These are phyloP conservation scores for Macrotis lagotis DNA, from an alignment of 2,113 vertebrate genomes.

Conservation along the genomic window DNA sequence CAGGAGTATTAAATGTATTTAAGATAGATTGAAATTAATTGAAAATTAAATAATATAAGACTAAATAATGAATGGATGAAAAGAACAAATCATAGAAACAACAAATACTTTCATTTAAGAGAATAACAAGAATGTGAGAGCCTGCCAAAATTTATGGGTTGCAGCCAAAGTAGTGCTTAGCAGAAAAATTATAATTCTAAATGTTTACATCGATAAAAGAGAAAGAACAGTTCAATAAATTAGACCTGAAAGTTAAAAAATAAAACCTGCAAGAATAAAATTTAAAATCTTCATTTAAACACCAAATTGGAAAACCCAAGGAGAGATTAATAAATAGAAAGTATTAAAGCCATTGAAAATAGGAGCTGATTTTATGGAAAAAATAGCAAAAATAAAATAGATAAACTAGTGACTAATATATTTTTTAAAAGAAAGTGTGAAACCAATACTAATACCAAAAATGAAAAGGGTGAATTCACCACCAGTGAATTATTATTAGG, in stretches of 20 bases:
- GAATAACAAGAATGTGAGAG: not conserved
- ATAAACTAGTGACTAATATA: not conserved
- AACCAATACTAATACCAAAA: not conserved
- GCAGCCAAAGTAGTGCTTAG: not conserved
- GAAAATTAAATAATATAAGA: not conserved
- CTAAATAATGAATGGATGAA: not conserved
- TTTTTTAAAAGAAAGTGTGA: not conserved
- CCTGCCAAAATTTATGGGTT: not conserved
- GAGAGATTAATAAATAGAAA: not conserved
- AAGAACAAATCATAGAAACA: not conserved
- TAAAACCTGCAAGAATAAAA: not conserved
- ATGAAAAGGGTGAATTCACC: not conserved
- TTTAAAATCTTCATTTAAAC: not conserved
- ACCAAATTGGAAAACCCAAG: not conserved
- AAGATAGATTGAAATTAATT: not conserved
- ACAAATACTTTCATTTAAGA: not conserved
- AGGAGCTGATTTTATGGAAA: not conserved
- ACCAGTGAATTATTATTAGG: not conserved
- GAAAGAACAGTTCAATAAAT: not conserved
- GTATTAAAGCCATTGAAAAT: not conserved
- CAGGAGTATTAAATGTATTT: not conserved
- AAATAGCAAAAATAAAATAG: not conserved
- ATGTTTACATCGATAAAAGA: not conserved
- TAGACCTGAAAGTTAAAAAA: not conserved
- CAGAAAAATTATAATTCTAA: not conserved